phyloP scores from a whole-genome alignment of 1,140 invertebrate species.

The Cotesia chilonis region DNA sequence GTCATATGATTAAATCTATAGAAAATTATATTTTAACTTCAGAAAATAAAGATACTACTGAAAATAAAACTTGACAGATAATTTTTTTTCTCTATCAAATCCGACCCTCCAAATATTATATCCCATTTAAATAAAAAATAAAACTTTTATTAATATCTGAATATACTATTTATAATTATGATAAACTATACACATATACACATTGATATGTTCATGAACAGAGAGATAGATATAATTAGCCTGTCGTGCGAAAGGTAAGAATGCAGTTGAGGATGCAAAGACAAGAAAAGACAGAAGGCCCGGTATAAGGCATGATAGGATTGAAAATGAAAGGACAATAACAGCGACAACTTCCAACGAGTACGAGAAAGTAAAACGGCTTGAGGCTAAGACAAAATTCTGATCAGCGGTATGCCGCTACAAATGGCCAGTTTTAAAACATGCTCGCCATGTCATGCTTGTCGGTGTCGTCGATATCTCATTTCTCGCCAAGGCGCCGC shows the following conservation, averaged over 20 bases:
- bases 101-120: too few relatives aligned
- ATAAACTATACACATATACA: constrained; percentile 31
- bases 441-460: constrained; percentile 39
- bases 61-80: too few relatives aligned
- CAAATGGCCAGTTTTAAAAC: constrained; percentile 44
- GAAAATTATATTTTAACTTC: too few relatives aligned
- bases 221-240: constrained; percentile 34
- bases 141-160: neutral
- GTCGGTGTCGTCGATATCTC: constrained; percentile 44
- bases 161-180: constrained; percentile 36
- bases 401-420: constrained; percentile 33
- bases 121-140: neutral
- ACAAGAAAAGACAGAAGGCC: neutral
- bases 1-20: too few relatives aligned
- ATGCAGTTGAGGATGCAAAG: constrained; percentile 25
- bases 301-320: neutral
- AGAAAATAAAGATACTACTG: too few relatives aligned
- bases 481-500: constrained; percentile 39
- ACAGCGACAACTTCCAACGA: neutral
- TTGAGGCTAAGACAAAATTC: constrained; percentile 22
- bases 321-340: constrained; percentile 6
- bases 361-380: constrained; percentile 20
- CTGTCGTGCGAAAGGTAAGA: constrained; percentile 38
- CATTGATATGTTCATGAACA: constrained; percentile 7
- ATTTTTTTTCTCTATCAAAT: too few relatives aligned